phyloP scores from a whole-genome alignment of 2,797 vertebrate species.

The Lates japonicus region DNA sequence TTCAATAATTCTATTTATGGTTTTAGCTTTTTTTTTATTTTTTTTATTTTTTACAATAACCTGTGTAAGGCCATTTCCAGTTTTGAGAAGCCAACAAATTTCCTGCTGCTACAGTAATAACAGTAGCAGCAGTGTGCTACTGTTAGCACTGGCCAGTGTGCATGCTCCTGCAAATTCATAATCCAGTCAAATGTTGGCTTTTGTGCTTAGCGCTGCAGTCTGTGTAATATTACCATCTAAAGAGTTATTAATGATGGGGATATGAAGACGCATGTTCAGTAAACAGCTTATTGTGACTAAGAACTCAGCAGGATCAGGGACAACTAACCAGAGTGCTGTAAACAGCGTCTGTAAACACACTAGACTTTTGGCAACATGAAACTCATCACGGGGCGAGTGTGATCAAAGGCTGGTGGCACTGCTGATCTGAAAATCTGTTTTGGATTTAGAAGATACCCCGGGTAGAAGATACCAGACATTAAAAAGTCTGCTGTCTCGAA shows the following conservation, averaged over 20 bases:
- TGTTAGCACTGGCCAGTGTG: neutral
- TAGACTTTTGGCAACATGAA: slow-evolving; percentile 58
- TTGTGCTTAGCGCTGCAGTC: slow-evolving; percentile 27
- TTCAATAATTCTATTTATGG: neutral
- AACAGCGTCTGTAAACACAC: slow-evolving; percentile 60
- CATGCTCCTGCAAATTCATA: slow-evolving; percentile 19
- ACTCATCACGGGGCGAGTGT: slow-evolving; percentile 33
- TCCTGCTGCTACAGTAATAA: slow-evolving; percentile 22
- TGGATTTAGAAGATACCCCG: slow-evolving; percentile 18
- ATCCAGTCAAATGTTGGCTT: slow-evolving; percentile 43
- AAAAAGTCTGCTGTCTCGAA: slow-evolving; percentile 19
- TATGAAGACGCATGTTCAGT: slow-evolving; percentile 42
- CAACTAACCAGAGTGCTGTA: slow-evolving; percentile 32
- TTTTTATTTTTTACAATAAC: neutral
- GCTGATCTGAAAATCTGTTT: slow-evolving; percentile 58
- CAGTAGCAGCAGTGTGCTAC: slow-evolving; percentile 12
- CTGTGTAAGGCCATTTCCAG: neutral
- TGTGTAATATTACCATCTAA: slow-evolving; percentile 12
- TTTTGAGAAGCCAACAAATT: slow-evolving; percentile 9
- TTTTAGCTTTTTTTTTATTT: slow-evolving; percentile 6
- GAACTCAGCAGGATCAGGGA: slow-evolving; percentile 42
- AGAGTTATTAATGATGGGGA: slow-evolving; percentile 33
- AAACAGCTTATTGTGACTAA: slow-evolving; percentile 51
- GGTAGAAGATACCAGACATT: slow-evolving; percentile 28
- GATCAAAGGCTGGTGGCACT: slow-evolving; percentile 58